Evolutionary conservation across 2,797 vertebrate species (phyloP), one percentile per base, ranked within the genome.

Genomic region (Peromyscus eremicus): DNA sequence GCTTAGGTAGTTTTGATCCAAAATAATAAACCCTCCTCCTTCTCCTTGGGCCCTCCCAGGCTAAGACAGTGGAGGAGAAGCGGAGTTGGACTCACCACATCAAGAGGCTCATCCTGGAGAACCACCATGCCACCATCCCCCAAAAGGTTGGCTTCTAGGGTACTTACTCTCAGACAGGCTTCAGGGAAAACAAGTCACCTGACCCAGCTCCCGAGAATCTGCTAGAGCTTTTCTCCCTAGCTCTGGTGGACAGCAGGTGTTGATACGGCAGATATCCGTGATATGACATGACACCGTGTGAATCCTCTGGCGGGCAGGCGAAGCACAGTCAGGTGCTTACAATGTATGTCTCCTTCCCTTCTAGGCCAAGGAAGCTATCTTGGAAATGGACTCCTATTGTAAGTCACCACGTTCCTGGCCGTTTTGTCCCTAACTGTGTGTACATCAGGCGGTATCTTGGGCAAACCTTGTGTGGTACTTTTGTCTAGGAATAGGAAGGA

Each of bases 31-130:
- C 16, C 13, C 0, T 21, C 8, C 75, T 55, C 25, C n/a, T 71
- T 87, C 23, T 91, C 73, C 89, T 29, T 32, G 92, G 94, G 62
- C 96, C 85, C 75, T n/a, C 91, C 29, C 97, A 99, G 99, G 99
- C 99, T 97, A 99, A 99, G 97, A 99, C 99, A 0, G 99, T 98
- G 13, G 99, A 99, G 95, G 99, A 99, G 98, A 99, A 99, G 98
- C 99, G 99, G 0, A 64, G 99, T 34, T 99, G 99, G 99, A 99
- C 99, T 68, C 99, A 99, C 98, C 99, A 99, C 97, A 99, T 99
- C 92, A 99, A 99, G 98, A 99, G 99, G 92, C 99, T 99, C 79
- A 99, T 99, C 95, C 98, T 99, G 84, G 99, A 99, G 98, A 99
- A 99, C 97, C 99, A 99, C 98, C 99, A 99, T 0, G 98, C 99